Evolutionary conservation across 30 jellyfish, hydroid and myxozoan genomes (phyloP).

Genomic region (Aurelia sp.): DNA sequence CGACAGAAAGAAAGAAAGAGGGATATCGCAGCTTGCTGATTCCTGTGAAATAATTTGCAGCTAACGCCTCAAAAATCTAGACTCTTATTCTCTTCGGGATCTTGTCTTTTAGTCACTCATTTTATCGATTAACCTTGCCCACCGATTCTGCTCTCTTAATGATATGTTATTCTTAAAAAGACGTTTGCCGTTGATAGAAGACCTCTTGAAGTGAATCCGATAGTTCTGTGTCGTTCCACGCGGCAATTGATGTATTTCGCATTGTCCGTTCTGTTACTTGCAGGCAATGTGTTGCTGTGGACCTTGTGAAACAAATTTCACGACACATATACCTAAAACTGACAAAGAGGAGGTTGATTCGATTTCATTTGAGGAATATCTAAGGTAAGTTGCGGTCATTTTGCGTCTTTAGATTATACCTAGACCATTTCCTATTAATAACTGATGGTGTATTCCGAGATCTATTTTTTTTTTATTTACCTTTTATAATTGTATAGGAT

Average conservation of each 20-base stretch:
- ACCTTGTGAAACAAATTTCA: not conserved
- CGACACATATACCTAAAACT: not conserved
- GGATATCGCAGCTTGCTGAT: too few species aligned
- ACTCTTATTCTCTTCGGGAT: too few species aligned
- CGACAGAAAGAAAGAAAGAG: too few species aligned
- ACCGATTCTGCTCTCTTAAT: too few species aligned
- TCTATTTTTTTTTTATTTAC: too few species aligned
- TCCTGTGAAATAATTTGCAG: too few species aligned
- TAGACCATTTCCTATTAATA: not conserved
- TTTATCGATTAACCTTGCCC: too few species aligned
- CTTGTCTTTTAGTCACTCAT: too few species aligned
- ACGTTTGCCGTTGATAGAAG: not conserved
- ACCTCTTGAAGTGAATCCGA: not conserved
- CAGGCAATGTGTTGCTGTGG: slow-evolving; percentile 45
- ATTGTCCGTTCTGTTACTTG: too few species aligned
- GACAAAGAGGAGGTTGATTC: not conserved
- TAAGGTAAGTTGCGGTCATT: slow-evolving; percentile 12
- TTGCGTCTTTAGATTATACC: not conserved
- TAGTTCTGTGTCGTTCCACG: not conserved
- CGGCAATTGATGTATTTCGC: not conserved
- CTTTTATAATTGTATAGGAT: too few species aligned
- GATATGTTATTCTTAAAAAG: too few species aligned
- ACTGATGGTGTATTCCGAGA: not conserved
- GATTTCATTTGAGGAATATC: slow-evolving; percentile 18
- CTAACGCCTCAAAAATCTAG: too few species aligned